Base-by-base conservation (phyloP, 1,140 invertebrate genomes). In the Drosophila arawakana region DNA sequence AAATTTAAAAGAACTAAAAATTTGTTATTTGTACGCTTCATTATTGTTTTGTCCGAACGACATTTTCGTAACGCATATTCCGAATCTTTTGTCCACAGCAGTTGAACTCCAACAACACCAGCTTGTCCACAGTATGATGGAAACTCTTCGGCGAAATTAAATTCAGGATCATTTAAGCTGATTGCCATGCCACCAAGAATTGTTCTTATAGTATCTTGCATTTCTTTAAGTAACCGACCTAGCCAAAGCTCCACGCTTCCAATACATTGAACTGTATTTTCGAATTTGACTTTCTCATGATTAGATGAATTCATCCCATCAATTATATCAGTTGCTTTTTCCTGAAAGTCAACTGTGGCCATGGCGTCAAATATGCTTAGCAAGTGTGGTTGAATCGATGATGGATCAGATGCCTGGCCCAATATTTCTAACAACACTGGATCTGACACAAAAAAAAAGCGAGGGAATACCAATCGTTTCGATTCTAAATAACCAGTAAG, bases 361-460 rank as follows among this genome's bases (percentile, higher is more conserved):
- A 97, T 95, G 54, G 97, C 97, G 92, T 98, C 97, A 92, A 98
- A 98, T 72, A 98, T 95, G 84, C 96, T 96, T 39, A 96, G 94
- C 3, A 98, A 93, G 93, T 98, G 97, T 37, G 95, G 94, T 93
- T 97, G 96, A 88, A 98, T 98, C 1, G 96, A 96, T 83, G 96
- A 96, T 7, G 96, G 96, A 93, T 98, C 96, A 1, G 97, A 97
- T 37, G 97, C 96, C 93, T 98, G 97, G 6, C 97, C 97, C 30
- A 98, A 94, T 88, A 98, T 98, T 93, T 98, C 97, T 55, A 98
- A 90, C 68, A 98, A 93, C 35, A 96, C 96, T 2, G 97, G 97
- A 94, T 98, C 97, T 1, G 97, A 98, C 57, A 98, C 96, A 81
- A 98, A 98, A 93, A 97, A 98, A 91, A 98, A 98, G 78, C 97